Conservation (phyloP, 1,140 invertebrate genomes). For the Ceratina japonica region DNA sequence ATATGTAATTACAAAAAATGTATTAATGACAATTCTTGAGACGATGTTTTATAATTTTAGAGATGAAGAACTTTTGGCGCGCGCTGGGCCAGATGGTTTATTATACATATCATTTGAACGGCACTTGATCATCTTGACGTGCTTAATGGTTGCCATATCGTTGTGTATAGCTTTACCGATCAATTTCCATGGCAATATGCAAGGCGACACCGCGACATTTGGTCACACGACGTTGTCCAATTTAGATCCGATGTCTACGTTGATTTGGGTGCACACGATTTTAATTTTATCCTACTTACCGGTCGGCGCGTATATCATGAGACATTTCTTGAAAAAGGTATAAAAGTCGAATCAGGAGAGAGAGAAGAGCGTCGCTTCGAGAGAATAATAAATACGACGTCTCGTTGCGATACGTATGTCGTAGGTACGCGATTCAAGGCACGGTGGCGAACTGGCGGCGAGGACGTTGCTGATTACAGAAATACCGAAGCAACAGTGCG, state of each 20-base stretch:
- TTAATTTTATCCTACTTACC: slow-evolving; percentile 91
- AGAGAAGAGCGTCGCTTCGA: too few relatives aligned
- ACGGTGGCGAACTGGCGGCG: slow-evolving; percentile 75
- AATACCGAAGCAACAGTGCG: slow-evolving; percentile 77
- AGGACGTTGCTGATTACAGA: slow-evolving; percentile 77
- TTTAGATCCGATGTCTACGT: slow-evolving; percentile 87
- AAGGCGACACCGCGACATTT: slow-evolving; percentile 88
- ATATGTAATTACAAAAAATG: too few relatives aligned
- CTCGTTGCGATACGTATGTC: neutral
- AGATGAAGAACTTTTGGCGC: slow-evolving; percentile 90
- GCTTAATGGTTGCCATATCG: slow-evolving; percentile 88
- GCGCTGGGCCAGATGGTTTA: slow-evolving; percentile 95
- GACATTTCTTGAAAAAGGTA: slow-evolving; percentile 82
- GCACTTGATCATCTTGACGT: slow-evolving; percentile 91
- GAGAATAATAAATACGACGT: neutral
- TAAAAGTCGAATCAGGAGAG: too few relatives aligned
- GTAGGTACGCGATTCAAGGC: slow-evolving; percentile 73
- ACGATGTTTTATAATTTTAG: slow-evolving; percentile 76
- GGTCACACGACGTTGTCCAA: slow-evolving; percentile 94
- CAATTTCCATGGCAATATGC: slow-evolving; percentile 87
- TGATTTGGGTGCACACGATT: slow-evolving; percentile 94
- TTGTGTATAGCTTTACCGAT: slow-evolving; percentile 88
- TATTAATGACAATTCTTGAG: neutral
- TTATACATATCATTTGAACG: slow-evolving; percentile 96
- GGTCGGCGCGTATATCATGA: slow-evolving; percentile 91